These are phyloP conservation scores for Pseudococcus longispinus DNA, from an alignment of 2,888 invertebrate genomes.

Conservation along the genomic window DNA sequence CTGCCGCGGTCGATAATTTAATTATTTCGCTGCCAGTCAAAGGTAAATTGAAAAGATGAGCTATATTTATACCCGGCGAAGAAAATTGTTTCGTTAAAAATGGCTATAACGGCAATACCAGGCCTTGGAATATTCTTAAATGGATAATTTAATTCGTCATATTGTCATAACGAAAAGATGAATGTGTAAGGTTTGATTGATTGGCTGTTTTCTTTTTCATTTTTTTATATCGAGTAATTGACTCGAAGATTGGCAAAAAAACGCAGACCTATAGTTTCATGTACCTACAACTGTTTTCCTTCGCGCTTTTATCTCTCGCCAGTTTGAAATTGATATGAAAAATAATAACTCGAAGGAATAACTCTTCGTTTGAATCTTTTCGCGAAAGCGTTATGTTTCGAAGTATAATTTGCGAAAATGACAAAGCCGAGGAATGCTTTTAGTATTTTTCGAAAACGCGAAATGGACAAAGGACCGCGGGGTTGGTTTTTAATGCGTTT, in stretches of 20 bases:
- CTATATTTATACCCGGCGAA: background rate
- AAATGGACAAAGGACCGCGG: background rate
- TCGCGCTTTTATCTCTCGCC: background rate
- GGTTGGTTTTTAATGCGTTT: background rate
- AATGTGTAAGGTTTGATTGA: slow-evolving; percentile 25
- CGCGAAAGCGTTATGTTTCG: background rate
- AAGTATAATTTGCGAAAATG: background rate
- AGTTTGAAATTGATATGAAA: background rate
- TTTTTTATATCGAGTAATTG: background rate
- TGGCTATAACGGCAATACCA: background rate
- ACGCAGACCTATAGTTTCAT: background rate
- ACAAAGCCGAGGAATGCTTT: background rate
- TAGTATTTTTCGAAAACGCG: background rate
- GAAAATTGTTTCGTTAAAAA: slow-evolving; percentile 10
- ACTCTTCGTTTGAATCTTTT: background rate
- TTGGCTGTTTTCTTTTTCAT: background rate
- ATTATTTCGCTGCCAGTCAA: slow-evolving; percentile 20
- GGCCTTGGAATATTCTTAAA: background rate
- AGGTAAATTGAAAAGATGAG: slow-evolving; percentile 9
- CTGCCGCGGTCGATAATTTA: background rate
- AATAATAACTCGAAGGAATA: background rate
- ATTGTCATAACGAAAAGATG: slow-evolving; percentile 33
- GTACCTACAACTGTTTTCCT: background rate
- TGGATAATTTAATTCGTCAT: slow-evolving; percentile 28
- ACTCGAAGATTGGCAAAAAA: background rate